Evolutionary conservation across 2,797 vertebrate genomes (phyloP).

Genomic region (Simalia tracyae): DNA sequence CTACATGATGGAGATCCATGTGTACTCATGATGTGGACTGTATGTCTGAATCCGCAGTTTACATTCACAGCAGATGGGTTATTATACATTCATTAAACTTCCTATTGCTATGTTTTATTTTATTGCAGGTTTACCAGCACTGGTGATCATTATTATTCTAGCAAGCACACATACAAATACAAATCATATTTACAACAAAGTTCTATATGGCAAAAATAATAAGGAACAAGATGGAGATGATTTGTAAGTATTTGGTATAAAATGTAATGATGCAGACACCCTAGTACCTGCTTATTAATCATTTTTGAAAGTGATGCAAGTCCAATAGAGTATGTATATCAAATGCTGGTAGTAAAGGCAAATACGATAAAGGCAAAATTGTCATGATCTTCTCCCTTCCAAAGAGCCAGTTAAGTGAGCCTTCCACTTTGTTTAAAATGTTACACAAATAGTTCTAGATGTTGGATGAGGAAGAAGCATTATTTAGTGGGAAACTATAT

Average conservation of each 20-base stretch:
- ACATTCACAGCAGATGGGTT: neutral
- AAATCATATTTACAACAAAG: conserved; percentile 77
- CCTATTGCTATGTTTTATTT: conserved; percentile 29
- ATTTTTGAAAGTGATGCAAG: neutral
- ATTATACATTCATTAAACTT: neutral
- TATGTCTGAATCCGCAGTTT: neutral
- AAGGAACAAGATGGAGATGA: conserved; percentile 75
- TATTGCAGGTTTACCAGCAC: conserved; percentile 85
- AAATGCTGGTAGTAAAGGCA: neutral
- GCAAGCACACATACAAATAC: conserved; percentile 75
- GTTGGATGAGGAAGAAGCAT: neutral
- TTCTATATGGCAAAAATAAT: conserved; percentile 71
- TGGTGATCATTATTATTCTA: conserved; percentile 82
- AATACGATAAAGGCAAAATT: neutral
- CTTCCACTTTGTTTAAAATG: neutral
- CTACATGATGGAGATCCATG: neutral
- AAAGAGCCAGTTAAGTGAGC: neutral
- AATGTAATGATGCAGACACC: neutral
- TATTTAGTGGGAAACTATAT: neutral
- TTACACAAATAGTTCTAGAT: neutral
- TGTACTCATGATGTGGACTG: neutral
- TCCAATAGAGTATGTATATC: neutral
- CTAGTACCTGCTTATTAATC: neutral
- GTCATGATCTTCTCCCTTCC: neutral
- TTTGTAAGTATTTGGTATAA: conserved; percentile 82